Percentiles rank a stretch among this genome's conserved stretches.
Conservation (phyloP, 2,888 invertebrate genomes). For the Cylloceria caligata region DNA sequence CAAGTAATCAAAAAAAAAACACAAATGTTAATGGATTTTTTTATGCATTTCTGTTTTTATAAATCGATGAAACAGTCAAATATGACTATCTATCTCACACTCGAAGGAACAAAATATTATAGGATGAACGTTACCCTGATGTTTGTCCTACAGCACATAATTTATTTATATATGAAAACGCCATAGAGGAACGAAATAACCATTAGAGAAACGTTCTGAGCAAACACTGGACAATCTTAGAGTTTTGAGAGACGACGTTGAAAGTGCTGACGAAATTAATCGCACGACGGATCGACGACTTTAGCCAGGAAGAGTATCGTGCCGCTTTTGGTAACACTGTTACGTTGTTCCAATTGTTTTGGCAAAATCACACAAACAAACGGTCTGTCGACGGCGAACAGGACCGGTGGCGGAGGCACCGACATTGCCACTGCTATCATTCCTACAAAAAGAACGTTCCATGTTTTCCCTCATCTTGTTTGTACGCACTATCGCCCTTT, state of each 20-base stretch:
- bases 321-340: slow-evolving; percentile 11
- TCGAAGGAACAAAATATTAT: background rate
- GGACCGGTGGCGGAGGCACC: slow-evolving; percentile 56
- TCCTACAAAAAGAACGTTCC: slow-evolving; percentile 60
- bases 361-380: slow-evolving; percentile 70
- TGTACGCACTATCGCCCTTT: no score
- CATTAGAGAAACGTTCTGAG: no score
- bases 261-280: background rate
- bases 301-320: slow-evolving; percentile 62
- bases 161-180: background rate
- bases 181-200: no score
- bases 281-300: slow-evolving; percentile 45
- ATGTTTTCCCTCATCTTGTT: slow-evolving; percentile 2
- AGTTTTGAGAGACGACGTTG: background rate
- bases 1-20: no score
- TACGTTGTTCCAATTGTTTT: background rate
- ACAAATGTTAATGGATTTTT: no score
- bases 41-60: no score
- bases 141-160: background rate
- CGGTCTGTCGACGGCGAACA: slow-evolving; percentile 78
- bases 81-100: background rate
- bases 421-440: slow-evolving; percentile 34
- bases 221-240: background rate
- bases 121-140: background rate
- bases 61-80: no score